Percentiles rank a stretch among this genome's conserved stretches.
These are phyloP conservation scores for Stenopsyche tienmushanensis DNA, from an alignment of 1,140 invertebrate genomes.

Conservation along the genomic window DNA sequence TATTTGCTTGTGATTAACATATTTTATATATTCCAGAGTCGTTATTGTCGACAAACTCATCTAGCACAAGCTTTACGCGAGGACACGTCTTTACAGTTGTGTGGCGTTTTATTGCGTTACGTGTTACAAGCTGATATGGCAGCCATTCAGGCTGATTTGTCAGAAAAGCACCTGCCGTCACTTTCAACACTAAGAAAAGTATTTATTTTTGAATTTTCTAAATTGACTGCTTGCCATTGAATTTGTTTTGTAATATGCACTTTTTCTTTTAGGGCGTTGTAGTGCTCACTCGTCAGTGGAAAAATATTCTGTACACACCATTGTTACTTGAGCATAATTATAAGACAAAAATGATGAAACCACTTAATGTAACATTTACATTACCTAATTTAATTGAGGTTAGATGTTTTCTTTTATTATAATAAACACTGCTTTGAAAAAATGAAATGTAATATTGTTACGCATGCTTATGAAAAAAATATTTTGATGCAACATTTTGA, in stretches of 20 bases:
- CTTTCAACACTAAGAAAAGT: conserved; percentile 83
- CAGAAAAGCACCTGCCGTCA: conserved; percentile 79
- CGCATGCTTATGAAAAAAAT: no score
- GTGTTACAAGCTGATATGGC: conserved; percentile 72
- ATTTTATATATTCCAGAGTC: conserved; percentile 65
- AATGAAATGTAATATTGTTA: no score
- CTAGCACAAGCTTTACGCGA: conserved; percentile 90
- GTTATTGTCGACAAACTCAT: conserved; percentile 83
- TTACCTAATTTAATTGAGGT: conserved; percentile 81
- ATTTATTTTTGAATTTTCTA: neutral
- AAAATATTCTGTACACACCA: conserved; percentile 93
- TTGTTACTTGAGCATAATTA: conserved; percentile 86
- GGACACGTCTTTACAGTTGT: conserved; percentile 93
- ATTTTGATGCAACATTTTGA: no score
- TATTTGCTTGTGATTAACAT: neutral
- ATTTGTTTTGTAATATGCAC: neutral
- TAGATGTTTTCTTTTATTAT: conserved; percentile 45
- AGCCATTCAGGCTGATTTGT: conserved; percentile 81
- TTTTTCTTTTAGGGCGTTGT: conserved; percentile 71
- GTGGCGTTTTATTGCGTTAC: conserved; percentile 85
- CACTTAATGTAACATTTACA: conserved; percentile 85
- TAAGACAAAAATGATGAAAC: conserved; percentile 78
- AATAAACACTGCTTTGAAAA: no score
- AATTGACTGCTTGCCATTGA: neutral
- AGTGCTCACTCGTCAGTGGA: conserved; percentile 93